Evolutionary conservation across 2,888 invertebrate genomes (phyloP), one percentile per base, ranked within the genome.

Genomic region (Cylindroiulus punctatus): DNA sequence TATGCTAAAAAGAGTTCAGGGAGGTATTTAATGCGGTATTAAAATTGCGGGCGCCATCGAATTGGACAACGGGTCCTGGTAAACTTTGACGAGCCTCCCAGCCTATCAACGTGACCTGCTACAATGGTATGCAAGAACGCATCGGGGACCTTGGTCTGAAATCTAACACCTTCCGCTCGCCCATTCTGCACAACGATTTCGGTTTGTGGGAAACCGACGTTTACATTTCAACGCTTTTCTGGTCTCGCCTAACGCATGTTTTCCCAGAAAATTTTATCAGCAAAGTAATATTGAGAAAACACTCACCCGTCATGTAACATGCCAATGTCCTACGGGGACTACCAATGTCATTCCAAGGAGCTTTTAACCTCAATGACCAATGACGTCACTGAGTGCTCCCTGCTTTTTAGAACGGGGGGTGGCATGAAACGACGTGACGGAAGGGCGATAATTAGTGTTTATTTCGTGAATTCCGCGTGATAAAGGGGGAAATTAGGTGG

Each of bases 241-340:
- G n/a, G 12, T 40, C 83, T 42, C 83, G 22, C 42, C 40, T 81
- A 76, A 81, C 86, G 86, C 86, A 44, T 32, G 89, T 90, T 90
- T 90, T 90, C 90, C 90, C 90, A 90, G 90, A 91, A 91, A 91
- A 91, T 91, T 91, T 91, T 91, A 91, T 91, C 91, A 91, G 91
- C 91, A 90, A 91, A 92, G 91, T 91, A 91, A 91, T 91, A 91
- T 91, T 91, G 91, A 90, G 91, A 91, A 91, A 91, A 91, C 91
- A 92, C 92, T 92, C 91, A 92, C 92, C 90, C 91, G 91, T 91
- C 91, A 91, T 91, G 91, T 90, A 90, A 90, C 90, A 90, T 90
- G 90, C 91, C 90, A 90, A 90, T 90, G 90, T 89, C 89, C 89
- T 89, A 89, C 89, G 91, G 91, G 91, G 90, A 89, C 90, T 90